Evolutionary conservation across 2,888 invertebrate genomes (phyloP).

Genomic region (Drosophila algonquin): DNA sequence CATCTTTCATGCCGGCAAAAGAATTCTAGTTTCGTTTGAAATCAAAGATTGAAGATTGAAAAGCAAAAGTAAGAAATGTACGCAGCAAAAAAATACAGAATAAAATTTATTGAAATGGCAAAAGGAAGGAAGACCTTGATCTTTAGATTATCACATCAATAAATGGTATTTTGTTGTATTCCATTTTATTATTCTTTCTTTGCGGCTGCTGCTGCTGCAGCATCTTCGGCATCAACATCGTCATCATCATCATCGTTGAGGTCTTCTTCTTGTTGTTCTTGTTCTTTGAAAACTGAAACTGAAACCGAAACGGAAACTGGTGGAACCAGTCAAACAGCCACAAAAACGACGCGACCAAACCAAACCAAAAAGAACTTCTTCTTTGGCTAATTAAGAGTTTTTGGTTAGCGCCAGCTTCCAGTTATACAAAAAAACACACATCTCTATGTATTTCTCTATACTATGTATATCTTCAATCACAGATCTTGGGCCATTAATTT

Average conservation of each 20-base stretch:
- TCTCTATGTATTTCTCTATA: no score
- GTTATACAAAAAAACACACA: neutral
- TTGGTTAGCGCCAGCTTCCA: constrained; percentile 36
- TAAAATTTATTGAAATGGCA: constrained; percentile 67
- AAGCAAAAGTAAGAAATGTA: constrained; percentile 32
- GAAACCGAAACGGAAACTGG: constrained; percentile 61
- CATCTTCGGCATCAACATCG: constrained; percentile 33
- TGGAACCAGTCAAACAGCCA: constrained; percentile 70
- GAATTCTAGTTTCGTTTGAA: constrained; percentile 67
- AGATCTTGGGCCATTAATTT: constrained; percentile 27
- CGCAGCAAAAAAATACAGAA: constrained; percentile 27
- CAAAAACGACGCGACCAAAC: constrained; percentile 23
- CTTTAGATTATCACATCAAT: constrained; percentile 79
- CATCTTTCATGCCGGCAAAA: constrained; percentile 22
- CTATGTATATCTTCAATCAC: constrained; percentile 20
- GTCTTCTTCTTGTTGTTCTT: no score
- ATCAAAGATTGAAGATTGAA: constrained; percentile 39
- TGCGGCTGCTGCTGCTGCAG: constrained; percentile 22
- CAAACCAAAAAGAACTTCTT: constrained; percentile 36
- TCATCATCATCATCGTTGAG: constrained; percentile 40
- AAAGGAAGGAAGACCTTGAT: constrained; percentile 76
- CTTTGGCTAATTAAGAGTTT: constrained; percentile 38
- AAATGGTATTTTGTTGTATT: constrained; percentile 62
- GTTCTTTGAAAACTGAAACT: constrained; percentile 48
- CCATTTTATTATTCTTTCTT: constrained; percentile 21